A percentile compares a stretch with the other conserved stretches of the same genome.
phyloP scores from a whole-genome alignment of 1,140 invertebrate species.

The Lamellibrachia luymesi region DNA sequence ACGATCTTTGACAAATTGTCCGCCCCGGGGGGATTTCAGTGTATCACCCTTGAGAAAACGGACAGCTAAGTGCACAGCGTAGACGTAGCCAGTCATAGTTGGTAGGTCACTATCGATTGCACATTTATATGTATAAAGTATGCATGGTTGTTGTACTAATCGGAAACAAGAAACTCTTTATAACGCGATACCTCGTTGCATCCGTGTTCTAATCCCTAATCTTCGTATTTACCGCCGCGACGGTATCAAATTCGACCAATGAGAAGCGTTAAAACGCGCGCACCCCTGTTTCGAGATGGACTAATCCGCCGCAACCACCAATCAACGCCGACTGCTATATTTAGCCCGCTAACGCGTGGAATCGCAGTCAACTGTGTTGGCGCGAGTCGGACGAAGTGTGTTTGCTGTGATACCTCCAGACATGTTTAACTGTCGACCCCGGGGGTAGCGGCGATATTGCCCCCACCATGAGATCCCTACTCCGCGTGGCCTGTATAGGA shows the following conservation, averaged over 20 bases:
- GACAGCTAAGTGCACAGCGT: neutral
- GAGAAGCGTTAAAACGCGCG: neutral
- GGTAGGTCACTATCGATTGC: neutral
- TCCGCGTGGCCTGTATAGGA: neutral
- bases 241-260: neutral
- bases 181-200: neutral
- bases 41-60: neutral
- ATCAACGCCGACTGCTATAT: neutral
- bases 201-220: neutral
- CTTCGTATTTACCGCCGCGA: neutral
- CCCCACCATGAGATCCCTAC: neutral
- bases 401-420: neutral
- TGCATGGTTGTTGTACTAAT: neutral
- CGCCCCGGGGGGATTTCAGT: neutral
- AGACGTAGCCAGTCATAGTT: neutral
- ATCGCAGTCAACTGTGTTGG: neutral
- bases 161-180: neutral
- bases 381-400: neutral
- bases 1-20: neutral
- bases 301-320: neutral
- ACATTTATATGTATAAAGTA: neutral
- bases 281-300: neutral
- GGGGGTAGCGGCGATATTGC: constrained; percentile 2
- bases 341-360: neutral
- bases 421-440: neutral